Conservation (phyloP, 2,888 invertebrate genomes). For the Athalia rosae region DNA sequence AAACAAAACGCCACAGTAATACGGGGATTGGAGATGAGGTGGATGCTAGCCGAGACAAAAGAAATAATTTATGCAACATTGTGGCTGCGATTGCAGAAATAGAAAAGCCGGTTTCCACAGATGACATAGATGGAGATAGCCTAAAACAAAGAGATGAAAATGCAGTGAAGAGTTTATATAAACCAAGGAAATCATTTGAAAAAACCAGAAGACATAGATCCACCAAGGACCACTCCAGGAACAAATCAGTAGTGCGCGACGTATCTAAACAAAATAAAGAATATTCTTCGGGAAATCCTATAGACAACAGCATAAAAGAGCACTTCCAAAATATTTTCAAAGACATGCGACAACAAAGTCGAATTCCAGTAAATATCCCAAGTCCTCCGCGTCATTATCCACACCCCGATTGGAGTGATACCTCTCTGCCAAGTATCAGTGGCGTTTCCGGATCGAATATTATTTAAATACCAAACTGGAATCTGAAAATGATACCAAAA, state of each 20-base stretch:
- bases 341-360: conserved; percentile 58
- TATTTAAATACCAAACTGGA: conserved; percentile 12
- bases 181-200: conserved; percentile 26
- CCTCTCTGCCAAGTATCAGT: conserved; percentile 62
- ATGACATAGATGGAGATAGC: conserved; percentile 16
- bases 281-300: conserved; percentile 46
- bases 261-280: conserved; percentile 50
- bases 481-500: background rate
- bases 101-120: conserved; percentile 18
- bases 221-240: conserved; percentile 18
- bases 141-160: conserved; percentile 14
- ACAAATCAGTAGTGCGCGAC: conserved; percentile 27
- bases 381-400: conserved; percentile 63
- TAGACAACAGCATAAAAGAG: conserved; percentile 55
- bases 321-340: conserved; percentile 61
- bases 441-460: conserved; percentile 58
- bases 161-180: conserved; percentile 16
- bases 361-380: conserved; percentile 59
- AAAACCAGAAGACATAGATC: conserved; percentile 33
- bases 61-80: conserved; percentile 13
- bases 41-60: conserved; percentile 6
- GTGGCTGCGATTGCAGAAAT: conserved; percentile 19
- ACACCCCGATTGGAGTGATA: conserved; percentile 63
- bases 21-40: conserved; percentile 32
- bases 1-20: conserved; percentile 32